These are phyloP conservation scores for Dyspetes luteomarginatus DNA, from an alignment of 2,888 invertebrate genomes.

Conservation along the genomic window DNA sequence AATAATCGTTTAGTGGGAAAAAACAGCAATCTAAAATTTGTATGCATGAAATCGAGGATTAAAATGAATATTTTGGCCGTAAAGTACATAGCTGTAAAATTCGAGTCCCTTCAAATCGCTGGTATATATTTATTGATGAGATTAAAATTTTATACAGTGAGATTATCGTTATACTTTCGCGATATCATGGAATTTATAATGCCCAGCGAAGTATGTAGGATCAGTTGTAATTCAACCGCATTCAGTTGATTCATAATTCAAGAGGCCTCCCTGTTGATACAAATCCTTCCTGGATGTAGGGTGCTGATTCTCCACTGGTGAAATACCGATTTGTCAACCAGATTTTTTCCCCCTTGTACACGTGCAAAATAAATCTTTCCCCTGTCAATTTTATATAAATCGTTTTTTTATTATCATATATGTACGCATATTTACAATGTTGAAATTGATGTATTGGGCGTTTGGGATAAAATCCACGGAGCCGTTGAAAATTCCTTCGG, in stretches of 20 bases:
- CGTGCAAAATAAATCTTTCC: constrained; percentile 2
- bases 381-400: neutral
- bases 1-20: no score
- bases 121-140: no score
- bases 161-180: neutral
- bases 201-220: constrained; percentile 24
- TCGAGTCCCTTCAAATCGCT: no score
- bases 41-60: no score
- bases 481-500: no score
- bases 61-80: no score
- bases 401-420: neutral
- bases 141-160: neutral
- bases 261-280: constrained; percentile 8
- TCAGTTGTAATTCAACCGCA: constrained; percentile 9
- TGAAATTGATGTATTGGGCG: no score
- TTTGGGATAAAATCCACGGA: no score
- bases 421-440: neutral
- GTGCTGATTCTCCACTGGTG: neutral
- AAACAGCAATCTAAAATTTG: no score
- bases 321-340: constrained; percentile 19
- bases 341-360: neutral
- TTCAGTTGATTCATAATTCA: constrained; percentile 22
- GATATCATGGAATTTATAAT: constrained; percentile 11
- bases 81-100: no score
- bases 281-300: constrained; percentile 7